Evolutionary conservation across 2,113 vertebrate species (phyloP), one percentile per base, ranked within the genome.

Genomic region (Microcebus ravelobensis): DNA sequence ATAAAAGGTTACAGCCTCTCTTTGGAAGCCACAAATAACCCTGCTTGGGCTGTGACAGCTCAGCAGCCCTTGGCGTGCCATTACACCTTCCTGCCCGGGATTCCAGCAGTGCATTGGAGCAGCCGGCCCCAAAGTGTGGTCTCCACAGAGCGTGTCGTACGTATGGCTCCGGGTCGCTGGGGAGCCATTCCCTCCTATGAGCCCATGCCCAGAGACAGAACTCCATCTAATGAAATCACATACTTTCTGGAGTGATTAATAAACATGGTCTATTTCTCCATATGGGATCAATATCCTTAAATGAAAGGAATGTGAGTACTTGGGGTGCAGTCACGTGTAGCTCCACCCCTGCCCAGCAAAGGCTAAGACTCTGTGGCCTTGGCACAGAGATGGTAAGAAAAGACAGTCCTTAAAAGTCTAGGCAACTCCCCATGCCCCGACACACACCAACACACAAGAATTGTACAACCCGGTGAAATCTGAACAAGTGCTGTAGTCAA

Each of bases 231-330:
- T 96, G 96, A 97, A 96, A 97, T 96, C 90, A 96, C 71, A 83
- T 96, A 95, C 95, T 97, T 97, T 95, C 76, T 90, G 73, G 81
- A 94, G 92, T 45, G n/a, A 96, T 97, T 96, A 98, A 94, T 52
- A 96, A 89, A 52, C n/a, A 76, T 0, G 34, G 45, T 68, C 94
- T 91, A 74, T 86, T 76, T 94, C 94, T 95, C 93, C 91, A 97
- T 90, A 96, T 94, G 97, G 96, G 74, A 93, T 55, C 65, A 98
- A 98, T 14, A 82, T 96, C 92, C 96, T 81, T 93, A 89, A 91
- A 77, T 80, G 70, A 76, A 97, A 63, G 21, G 96, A 95, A 63
- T 89, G 89, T 92, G 31, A 1, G 0, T 18, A 36, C 39, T 21
- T 70, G 50, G 63, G 23, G 15, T 93, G 4, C 67, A 50, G 17